A percentile compares a stretch with the other conserved stretches of the same genome.
phyloP scores from a whole-genome alignment of 2,888 invertebrate species.

The Vesta saturnalis region DNA sequence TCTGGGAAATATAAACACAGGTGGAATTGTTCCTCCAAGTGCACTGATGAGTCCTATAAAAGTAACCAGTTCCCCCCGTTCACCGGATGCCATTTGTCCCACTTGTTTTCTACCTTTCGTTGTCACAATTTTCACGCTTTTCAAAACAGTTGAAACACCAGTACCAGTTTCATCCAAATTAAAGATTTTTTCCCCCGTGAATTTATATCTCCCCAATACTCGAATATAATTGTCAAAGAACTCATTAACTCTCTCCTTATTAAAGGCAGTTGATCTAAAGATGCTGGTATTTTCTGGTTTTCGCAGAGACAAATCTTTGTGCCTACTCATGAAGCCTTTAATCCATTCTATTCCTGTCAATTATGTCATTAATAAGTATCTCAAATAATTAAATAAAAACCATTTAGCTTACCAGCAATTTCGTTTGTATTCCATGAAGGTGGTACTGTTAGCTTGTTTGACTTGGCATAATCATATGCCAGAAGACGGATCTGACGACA shows the following conservation, averaged over 20 bases:
- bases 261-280: not conserved
- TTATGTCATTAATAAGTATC: not conserved
- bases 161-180: not conserved
- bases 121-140: not conserved
- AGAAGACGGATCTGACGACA: not conserved
- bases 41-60: not conserved
- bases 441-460: not conserved
- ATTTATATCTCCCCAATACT: not conserved
- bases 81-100: not conserved
- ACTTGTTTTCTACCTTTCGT: not conserved
- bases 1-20: slow-evolving; percentile 1
- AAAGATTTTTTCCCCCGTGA: not conserved
- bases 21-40: not conserved
- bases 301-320: not conserved
- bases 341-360: not conserved
- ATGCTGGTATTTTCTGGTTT: not conserved
- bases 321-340: not conserved
- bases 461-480: not conserved
- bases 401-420: not conserved
- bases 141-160: not conserved
- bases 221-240: not conserved
- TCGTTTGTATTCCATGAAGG: not conserved
- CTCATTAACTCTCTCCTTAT: not conserved
- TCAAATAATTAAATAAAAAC: not conserved
- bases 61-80: not conserved